Conservation (phyloP, 2,113 vertebrate genomes). For the Sialia sialis region DNA sequence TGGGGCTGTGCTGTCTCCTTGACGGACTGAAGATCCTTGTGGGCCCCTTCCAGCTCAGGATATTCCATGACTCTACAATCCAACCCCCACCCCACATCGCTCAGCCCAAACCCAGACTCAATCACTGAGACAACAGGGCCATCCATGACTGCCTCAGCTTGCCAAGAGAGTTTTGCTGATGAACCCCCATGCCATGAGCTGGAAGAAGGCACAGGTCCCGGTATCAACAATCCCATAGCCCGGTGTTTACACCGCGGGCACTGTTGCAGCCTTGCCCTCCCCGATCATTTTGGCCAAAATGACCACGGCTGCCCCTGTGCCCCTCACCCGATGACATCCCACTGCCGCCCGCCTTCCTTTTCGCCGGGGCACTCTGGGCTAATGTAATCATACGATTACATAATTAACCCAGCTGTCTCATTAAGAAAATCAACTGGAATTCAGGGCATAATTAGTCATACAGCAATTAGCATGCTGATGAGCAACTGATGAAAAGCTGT, state of each 20-base stretch:
- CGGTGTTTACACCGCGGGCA: not conserved
- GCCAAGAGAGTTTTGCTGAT: not conserved
- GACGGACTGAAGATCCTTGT: not conserved
- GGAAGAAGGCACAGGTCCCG: not conserved
- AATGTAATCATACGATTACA: slow-evolving; percentile 91
- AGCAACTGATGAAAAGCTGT: slow-evolving; percentile 81
- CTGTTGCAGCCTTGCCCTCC: not conserved
- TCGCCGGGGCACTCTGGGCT: slow-evolving; percentile 79
- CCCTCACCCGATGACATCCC: slow-evolving; percentile 57
- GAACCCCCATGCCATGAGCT: not conserved
- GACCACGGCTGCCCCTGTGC: slow-evolving; percentile 10
- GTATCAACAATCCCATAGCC: not conserved
- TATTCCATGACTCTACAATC: not conserved
- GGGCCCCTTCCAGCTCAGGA: not conserved
- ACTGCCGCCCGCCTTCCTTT: slow-evolving; percentile 59
- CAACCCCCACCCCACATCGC: not conserved
- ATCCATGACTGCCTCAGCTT: accelerated
- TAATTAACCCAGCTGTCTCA: slow-evolving; percentile 95
- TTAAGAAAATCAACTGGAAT: slow-evolving; percentile 92
- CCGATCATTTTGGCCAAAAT: not conserved
- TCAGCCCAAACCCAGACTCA: not conserved
- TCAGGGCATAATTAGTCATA: slow-evolving; percentile 91
- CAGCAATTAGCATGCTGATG: slow-evolving; percentile 88
- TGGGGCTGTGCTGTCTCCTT: not conserved
- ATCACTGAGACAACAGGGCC: accelerated